phyloP scores from a whole-genome alignment of 2,888 invertebrate species.

The Oligia fasciuncula region DNA sequence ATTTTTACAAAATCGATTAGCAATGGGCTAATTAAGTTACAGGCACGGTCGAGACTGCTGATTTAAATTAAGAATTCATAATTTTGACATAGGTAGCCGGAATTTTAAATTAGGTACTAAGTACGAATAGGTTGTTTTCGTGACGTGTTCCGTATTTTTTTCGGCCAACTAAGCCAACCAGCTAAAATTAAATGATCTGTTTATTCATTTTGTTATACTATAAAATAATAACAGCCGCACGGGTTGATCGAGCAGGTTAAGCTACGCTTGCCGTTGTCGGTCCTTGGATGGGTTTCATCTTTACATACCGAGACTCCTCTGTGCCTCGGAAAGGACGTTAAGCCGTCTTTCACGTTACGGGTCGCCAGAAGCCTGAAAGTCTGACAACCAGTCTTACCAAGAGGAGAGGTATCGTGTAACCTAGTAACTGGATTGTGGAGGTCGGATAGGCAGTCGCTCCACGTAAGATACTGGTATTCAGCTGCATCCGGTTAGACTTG shows the following conservation, averaged over 20 bases:
- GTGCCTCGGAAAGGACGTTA: too few relatives aligned
- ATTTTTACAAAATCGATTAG: slow-evolving; percentile 55
- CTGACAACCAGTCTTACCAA: not conserved
- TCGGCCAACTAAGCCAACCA: not conserved
- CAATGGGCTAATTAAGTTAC: slow-evolving; percentile 45
- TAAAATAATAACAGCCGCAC: not conserved
- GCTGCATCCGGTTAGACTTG: too few relatives aligned
- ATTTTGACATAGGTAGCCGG: slow-evolving; percentile 13
- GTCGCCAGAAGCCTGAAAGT: not conserved
- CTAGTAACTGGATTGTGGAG: not conserved
- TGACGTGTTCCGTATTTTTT: slow-evolving; percentile 12
- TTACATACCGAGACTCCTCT: not conserved
- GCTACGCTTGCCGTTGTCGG: not conserved
- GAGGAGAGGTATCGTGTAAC: not conserved
- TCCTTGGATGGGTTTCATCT: not conserved
- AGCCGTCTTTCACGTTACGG: not conserved
- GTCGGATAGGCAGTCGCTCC: too few relatives aligned
- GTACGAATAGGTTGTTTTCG: slow-evolving; percentile 25
- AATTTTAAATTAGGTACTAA: slow-evolving; percentile 32
- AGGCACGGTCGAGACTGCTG: slow-evolving; percentile 11
- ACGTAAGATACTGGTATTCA: not conserved
- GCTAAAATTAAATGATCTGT: not conserved
- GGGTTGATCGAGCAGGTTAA: not conserved
- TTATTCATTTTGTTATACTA: not conserved
- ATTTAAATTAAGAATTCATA: slow-evolving; percentile 51